Evolutionary conservation across 2,888 invertebrate genomes (phyloP).

Genomic region (Linnaemya tessellans): DNA sequence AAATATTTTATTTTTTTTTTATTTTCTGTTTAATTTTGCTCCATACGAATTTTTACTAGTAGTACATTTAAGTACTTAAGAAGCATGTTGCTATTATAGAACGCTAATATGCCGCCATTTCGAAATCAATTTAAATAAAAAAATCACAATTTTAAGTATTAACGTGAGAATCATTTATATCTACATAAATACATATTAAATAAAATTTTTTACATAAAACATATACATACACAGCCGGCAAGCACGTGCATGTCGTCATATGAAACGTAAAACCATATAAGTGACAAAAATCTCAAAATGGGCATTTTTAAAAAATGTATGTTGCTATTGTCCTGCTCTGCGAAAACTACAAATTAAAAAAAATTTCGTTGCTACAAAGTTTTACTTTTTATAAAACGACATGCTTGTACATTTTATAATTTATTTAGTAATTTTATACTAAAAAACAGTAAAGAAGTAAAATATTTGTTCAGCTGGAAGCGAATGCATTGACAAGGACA

Average conservation of each 20-base stretch:
- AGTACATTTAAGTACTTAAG: constrained; percentile 60
- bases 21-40: constrained; percentile 19
- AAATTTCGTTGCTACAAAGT: too few relatives aligned
- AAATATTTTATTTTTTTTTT: constrained; percentile 6
- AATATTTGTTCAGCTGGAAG: too few relatives aligned
- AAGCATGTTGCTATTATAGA: constrained; percentile 38
- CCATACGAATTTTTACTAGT: constrained; percentile 30
- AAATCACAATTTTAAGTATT: constrained; percentile 66
- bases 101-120: constrained; percentile 44
- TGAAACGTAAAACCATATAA: too few relatives aligned
- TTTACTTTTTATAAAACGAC: too few relatives aligned
- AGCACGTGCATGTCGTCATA: not conserved
- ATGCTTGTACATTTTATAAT: too few relatives aligned
- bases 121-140: constrained; percentile 42
- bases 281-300: too few relatives aligned
- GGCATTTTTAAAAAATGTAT: too few relatives aligned
- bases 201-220: constrained; percentile 68
- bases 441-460: not conserved
- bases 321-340: too few relatives aligned
- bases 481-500: too few relatives aligned
- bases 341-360: too few relatives aligned
- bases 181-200: constrained; percentile 46
- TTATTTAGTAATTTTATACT: not conserved
- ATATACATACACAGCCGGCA: constrained; percentile 6
- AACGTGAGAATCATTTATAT: constrained; percentile 61